Conservation (phyloP, 2,113 vertebrate genomes). For the Lanius ludovicianus region DNA sequence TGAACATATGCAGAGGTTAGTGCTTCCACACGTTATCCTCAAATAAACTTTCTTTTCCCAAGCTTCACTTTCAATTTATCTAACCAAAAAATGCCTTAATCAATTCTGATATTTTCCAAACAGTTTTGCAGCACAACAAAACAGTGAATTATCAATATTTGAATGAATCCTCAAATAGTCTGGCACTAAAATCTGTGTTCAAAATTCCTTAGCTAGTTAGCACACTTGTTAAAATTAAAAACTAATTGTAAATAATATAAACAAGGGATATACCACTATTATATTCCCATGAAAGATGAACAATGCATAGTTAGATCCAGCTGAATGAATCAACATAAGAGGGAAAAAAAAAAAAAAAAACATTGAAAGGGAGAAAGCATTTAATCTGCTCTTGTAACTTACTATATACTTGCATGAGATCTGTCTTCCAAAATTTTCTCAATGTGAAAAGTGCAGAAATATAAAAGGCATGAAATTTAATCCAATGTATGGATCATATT, state of each 20-base stretch:
- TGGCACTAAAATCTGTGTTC: background rate
- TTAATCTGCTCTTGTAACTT: background rate
- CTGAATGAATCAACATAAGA: background rate
- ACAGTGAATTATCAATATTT: background rate
- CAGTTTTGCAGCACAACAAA: background rate
- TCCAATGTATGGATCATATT: background rate
- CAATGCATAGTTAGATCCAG: background rate
- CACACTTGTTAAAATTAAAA: background rate
- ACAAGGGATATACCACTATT: background rate
- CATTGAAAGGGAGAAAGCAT: background rate
- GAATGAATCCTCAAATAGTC: background rate
- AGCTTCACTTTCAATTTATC: background rate
- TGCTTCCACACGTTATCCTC: background rate
- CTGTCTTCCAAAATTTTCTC: background rate
- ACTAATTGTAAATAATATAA: background rate
- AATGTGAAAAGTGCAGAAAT: background rate
- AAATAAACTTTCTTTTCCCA: background rate
- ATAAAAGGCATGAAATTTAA: background rate
- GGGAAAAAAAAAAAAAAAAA: fast-evolving
- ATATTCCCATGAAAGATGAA: background rate
- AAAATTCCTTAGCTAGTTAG: background rate
- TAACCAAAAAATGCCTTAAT: background rate
- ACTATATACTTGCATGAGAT: background rate
- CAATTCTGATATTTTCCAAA: background rate
- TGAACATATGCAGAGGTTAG: background rate